Evolutionary conservation across 2,888 invertebrate species (phyloP).

Genomic region (Parnassius smintheus): DNA sequence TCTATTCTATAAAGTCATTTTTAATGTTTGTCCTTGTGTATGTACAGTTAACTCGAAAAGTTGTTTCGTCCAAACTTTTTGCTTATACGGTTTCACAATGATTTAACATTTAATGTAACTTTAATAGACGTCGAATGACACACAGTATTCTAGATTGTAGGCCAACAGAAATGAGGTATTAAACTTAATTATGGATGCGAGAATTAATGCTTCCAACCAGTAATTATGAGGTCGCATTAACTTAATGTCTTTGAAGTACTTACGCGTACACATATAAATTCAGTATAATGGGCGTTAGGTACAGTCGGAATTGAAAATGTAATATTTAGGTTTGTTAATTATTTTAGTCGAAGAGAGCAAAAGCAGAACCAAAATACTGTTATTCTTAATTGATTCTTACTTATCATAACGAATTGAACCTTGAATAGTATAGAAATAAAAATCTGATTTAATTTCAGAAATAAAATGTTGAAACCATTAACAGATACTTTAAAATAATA

Average conservation of each 20-base stretch:
- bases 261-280: conserved; percentile 39
- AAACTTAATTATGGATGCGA: conserved; percentile 79
- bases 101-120: conserved; percentile 65
- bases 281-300: conserved; percentile 40
- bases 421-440: too few relatives aligned
- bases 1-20: neutral
- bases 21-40: conserved; percentile 10
- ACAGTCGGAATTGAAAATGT: conserved; percentile 37
- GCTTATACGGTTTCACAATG: conserved; percentile 41
- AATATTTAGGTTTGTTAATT: conserved; percentile 9
- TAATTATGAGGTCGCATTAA: conserved; percentile 80
- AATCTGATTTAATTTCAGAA: too few relatives aligned
- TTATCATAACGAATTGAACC: too few relatives aligned
- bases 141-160: conserved; percentile 76
- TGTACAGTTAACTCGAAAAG: conserved; percentile 11
- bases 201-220: conserved; percentile 76
- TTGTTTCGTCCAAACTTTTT: conserved; percentile 17
- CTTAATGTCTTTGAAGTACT: conserved; percentile 74
- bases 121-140: conserved; percentile 66
- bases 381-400: too few relatives aligned
- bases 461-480: too few relatives aligned
- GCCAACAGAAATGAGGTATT: conserved; percentile 76
- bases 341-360: too few relatives aligned
- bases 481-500: too few relatives aligned
- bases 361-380: too few relatives aligned